phyloP scores from a whole-genome alignment of 2,888 invertebrate genomes.

The Trissoscelio sp. region DNA sequence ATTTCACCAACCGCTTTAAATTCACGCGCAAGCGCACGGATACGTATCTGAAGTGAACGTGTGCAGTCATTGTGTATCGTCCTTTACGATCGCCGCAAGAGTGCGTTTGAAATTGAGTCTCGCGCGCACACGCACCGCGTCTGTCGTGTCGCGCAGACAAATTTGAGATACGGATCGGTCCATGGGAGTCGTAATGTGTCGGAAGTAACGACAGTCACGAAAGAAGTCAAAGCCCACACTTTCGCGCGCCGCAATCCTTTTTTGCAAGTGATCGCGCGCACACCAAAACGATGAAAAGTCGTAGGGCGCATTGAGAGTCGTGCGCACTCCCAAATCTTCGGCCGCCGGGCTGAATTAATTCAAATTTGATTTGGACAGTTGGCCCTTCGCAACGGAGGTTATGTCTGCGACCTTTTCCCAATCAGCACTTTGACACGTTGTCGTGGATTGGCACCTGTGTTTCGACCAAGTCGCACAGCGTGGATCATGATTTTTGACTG shows the following conservation, averaged over 20 bases:
- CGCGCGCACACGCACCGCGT: conserved; percentile 45
- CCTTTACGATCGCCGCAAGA: conserved; percentile 42
- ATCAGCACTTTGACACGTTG: conserved; percentile 25
- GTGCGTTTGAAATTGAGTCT: conserved; percentile 40
- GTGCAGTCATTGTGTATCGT: too few species aligned
- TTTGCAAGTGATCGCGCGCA: too few species aligned
- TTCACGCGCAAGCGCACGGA: too few species aligned
- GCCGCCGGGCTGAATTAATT: too few species aligned
- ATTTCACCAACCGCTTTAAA: too few species aligned
- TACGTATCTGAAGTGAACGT: too few species aligned
- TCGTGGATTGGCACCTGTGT: too few species aligned
- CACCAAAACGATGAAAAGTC: background rate
- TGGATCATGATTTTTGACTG: background rate
- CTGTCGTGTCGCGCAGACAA: conserved; percentile 27
- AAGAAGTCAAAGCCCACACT: background rate
- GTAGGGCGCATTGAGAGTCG: too few species aligned
- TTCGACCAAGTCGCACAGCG: too few species aligned
- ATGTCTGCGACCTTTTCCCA: conserved; percentile 32
- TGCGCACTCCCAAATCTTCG: too few species aligned
- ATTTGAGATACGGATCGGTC: conserved; percentile 27
- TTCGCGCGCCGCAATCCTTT: background rate
- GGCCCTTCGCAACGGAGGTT: conserved; percentile 41
- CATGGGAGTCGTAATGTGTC: conserved; percentile 32
- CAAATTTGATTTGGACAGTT: too few species aligned
- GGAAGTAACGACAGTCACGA: conserved; percentile 31